Base-by-base conservation (phyloP, 2,113 vertebrate genomes). In the Rafetus swinhoei region DNA sequence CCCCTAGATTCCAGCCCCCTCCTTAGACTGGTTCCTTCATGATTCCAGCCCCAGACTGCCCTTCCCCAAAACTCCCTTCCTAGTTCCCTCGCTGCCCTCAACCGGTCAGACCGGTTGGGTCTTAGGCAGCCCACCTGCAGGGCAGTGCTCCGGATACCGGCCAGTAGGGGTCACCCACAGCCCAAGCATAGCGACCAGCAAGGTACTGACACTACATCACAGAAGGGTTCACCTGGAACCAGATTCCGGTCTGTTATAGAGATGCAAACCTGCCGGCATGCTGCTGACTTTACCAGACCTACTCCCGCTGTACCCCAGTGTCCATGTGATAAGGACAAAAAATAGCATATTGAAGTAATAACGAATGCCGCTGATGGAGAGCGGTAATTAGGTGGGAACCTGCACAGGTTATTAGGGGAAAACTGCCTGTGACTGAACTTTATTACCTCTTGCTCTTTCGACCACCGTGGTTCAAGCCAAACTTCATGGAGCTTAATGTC, bases 311-410 rank as follows among this genome's bases (percentile, higher is more conserved):
- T 86, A 62, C 52, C 88, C 57, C n/a, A n/a, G 55, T 59, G 22
- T 92, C 22, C 22, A 1, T 1, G 79, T 0, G 8, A 11, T 4
- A 45, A 55, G n/a, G 29, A 11, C 1, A 22, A 53, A 24, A 79
- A 82, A 15, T 50, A 29, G 16, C 59, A 54, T n/a, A 7, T 24
- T 59, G 87, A 54, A 91, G 84, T 77, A 87, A 76, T 12, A 6
- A 72, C 83, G 85, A 83, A 89, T 1, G 0, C 55, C 24, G 19
- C 52, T 69, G 62, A 24, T 35, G 55, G 87, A 93, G 79, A 82
- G 90, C 81, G 60, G 15, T 53, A 90, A 89, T 95, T 90, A 94
- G 50, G 65, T 86, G 93, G 84, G 5, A 12, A 74, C 92, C 92
- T 35, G 35, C 21, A 6, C 25, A 77, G 77, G 39, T 9, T 35